Evolutionary conservation across 2,888 invertebrate species (phyloP).

Genomic region (Eilema depressum): DNA sequence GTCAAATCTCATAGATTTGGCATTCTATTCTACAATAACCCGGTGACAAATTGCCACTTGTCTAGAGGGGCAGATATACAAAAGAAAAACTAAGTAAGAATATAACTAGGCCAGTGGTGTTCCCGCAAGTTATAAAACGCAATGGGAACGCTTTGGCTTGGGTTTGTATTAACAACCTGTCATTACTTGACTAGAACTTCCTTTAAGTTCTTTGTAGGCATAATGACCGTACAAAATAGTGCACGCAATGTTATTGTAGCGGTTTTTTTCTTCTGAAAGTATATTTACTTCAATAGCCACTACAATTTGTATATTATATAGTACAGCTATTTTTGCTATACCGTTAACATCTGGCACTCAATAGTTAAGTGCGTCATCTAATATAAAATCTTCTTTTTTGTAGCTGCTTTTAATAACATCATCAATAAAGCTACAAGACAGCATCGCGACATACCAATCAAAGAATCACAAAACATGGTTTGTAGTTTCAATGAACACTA

Average conservation of each 20-base stretch:
- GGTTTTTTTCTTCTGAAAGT: constrained; percentile 32
- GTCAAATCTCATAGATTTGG: too few relatives aligned
- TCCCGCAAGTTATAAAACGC: constrained; percentile 22
- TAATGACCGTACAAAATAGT: constrained; percentile 26
- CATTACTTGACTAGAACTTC: constrained; percentile 19
- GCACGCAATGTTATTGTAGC: constrained; percentile 7
- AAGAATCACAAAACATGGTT: constrained; percentile 26
- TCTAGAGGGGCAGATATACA: too few relatives aligned
- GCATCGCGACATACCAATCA: neutral
- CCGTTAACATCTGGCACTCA: constrained; percentile 39
- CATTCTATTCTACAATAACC: too few relatives aligned
- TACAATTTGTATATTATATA: constrained; percentile 36
- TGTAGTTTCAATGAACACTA: constrained; percentile 31
- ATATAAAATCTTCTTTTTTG: constrained; percentile 11
- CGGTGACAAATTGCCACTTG: too few relatives aligned
- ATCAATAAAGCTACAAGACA: constrained; percentile 18
- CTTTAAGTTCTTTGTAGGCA: constrained; percentile 22
- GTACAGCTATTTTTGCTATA: constrained; percentile 38
- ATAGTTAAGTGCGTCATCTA: constrained; percentile 36
- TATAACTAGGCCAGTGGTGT: constrained; percentile 18
- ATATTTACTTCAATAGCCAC: constrained; percentile 15
- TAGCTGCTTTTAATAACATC: constrained; percentile 22
- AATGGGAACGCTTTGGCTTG: constrained; percentile 12
- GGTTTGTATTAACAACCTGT: constrained; percentile 19
- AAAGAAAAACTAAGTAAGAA: neutral